Evolutionary conservation across 2,113 vertebrate species (phyloP).

Genomic region (Peromyscus maniculatus): DNA sequence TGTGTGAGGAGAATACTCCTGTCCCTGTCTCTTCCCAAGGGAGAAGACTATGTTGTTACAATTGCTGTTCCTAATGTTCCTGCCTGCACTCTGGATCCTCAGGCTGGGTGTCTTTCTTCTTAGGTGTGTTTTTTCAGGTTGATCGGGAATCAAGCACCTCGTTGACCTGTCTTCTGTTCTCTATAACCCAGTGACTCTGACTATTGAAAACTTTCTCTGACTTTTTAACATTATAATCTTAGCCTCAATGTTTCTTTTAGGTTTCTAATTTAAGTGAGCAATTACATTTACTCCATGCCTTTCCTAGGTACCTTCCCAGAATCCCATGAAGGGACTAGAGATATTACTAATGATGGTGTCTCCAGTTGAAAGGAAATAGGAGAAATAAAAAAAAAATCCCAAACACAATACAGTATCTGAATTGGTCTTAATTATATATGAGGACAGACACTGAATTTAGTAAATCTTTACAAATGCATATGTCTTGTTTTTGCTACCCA

Average conservation of each 20-base stretch:
- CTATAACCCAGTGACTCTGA: slow-evolving; percentile 33
- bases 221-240: background rate
- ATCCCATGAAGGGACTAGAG: slow-evolving; percentile 44
- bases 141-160: background rate
- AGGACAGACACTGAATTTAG: slow-evolving; percentile 7
- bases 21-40: background rate
- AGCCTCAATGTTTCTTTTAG: background rate
- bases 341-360: slow-evolving; percentile 20
- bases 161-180: background rate
- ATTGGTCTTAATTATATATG: slow-evolving; percentile 50
- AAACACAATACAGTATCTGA: background rate
- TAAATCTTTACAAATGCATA: background rate
- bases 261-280: slow-evolving; percentile 29
- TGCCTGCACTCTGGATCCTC: background rate
- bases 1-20: background rate
- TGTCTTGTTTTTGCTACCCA: slow-evolving; percentile 26
- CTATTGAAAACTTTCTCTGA: slow-evolving; percentile 41
- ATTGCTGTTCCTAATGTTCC: background rate
- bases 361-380: slow-evolving; percentile 62
- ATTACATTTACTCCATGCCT: background rate
- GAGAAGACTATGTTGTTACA: too few species aligned
- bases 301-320: slow-evolving; percentile 45
- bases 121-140: slow-evolving; percentile 10
- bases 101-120: background rate
- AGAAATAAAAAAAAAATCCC: slow-evolving; percentile 49